Evolutionary conservation across 1,140 invertebrate species (phyloP).

Genomic region (Dendrolimus punctatus): DNA sequence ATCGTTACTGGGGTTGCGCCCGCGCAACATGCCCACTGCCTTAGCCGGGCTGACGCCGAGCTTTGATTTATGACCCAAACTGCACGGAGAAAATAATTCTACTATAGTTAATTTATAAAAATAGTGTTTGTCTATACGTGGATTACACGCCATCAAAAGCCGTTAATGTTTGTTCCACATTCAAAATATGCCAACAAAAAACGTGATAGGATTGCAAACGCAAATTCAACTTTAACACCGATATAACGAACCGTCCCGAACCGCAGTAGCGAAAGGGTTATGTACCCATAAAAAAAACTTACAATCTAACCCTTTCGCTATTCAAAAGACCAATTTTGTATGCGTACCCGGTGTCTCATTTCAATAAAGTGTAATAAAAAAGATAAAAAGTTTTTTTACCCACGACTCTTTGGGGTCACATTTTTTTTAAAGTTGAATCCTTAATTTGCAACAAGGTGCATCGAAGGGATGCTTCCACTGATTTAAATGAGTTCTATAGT

Average conservation of each 20-base stretch:
- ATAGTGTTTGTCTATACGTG: too few species aligned
- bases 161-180: too few species aligned
- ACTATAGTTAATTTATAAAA: too few species aligned
- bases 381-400: slow-evolving; percentile 63
- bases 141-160: too few species aligned
- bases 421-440: slow-evolving; percentile 65
- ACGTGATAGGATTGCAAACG: slow-evolving; percentile 17
- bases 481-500: slow-evolving; percentile 62
- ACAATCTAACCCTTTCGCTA: slow-evolving; percentile 57
- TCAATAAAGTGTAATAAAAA: slow-evolving; percentile 62
- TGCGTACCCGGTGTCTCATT: slow-evolving; percentile 64
- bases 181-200: slow-evolving; percentile 5
- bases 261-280: slow-evolving; percentile 41
- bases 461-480: slow-evolving; percentile 41
- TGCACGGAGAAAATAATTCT: too few species aligned
- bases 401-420: slow-evolving; percentile 61
- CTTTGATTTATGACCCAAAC: too few species aligned
- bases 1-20: too few species aligned
- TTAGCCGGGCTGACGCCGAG: too few species aligned
- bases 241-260: slow-evolving; percentile 48
- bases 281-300: slow-evolving; percentile 38
- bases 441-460: slow-evolving; percentile 71
- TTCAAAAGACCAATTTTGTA: slow-evolving; percentile 61
- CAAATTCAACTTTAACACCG: slow-evolving; percentile 45
- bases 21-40: too few species aligned